Evolutionary conservation across 2,888 invertebrate genomes (phyloP).

Genomic region (Pseudococcus jackbeardsleyi): DNA sequence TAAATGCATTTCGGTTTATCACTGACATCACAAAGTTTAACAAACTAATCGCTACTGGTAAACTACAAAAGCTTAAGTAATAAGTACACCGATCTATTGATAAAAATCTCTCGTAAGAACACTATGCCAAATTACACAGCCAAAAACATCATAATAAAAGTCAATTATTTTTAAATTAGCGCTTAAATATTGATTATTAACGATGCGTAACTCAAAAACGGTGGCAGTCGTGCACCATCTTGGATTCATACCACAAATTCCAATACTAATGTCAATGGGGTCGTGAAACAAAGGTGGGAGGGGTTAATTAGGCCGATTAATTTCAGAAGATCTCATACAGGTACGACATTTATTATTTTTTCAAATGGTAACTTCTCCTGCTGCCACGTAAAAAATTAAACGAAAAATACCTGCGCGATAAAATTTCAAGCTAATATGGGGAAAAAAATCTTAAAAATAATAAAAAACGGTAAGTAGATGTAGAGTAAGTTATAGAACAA

Average conservation of each 20-base stretch:
- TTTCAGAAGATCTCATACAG: slow-evolving; percentile 42
- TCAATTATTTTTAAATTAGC: slow-evolving; percentile 19
- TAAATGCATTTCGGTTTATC: slow-evolving; percentile 50
- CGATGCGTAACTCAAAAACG: neutral
- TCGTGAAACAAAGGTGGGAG: neutral
- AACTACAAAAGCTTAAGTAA: slow-evolving; percentile 47
- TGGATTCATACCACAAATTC: slow-evolving; percentile 15
- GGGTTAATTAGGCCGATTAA: slow-evolving; percentile 40
- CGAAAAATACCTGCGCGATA: neutral
- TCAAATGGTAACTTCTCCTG: slow-evolving; percentile 30
- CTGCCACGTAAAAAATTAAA: neutral
- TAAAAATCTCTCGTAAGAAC: slow-evolving; percentile 42
- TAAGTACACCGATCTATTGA: neutral
- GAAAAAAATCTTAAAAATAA: slow-evolving; percentile 10
- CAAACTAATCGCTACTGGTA: slow-evolving; percentile 38
- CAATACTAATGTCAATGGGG: slow-evolving; percentile 31
- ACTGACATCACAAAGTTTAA: slow-evolving; percentile 47
- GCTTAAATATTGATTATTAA: slow-evolving; percentile 31
- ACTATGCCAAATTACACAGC: slow-evolving; percentile 49
- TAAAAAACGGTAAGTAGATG: slow-evolving; percentile 31
- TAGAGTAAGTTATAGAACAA: neutral
- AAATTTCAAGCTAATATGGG: neutral
- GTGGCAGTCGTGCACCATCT: slow-evolving; percentile 8
- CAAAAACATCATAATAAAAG: slow-evolving; percentile 41
- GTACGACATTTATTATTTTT: neutral